Evolutionary conservation across 2,113 vertebrate genomes (phyloP), one percentile per base, ranked within the genome.

Genomic region (Gymnogyps californianus): DNA sequence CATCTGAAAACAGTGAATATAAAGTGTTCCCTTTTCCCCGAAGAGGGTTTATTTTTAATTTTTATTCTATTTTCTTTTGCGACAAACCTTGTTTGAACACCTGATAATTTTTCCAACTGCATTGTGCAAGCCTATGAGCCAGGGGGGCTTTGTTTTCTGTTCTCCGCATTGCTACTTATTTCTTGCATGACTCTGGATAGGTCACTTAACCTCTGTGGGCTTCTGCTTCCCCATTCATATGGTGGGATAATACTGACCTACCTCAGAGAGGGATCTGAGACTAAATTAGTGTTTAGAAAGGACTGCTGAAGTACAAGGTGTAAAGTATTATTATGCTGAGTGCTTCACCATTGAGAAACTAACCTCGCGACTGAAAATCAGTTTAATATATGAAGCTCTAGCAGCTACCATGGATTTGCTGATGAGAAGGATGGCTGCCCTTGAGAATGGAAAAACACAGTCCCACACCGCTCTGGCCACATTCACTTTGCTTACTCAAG

Each of bases 401-500:
- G 91, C 78, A 78, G 96, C 97, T 95, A 96, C 96, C 91, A 59
- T 90, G 91, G 94, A 96, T 98, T 96, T 97, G 91, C 83, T 98
- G 97, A 98, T 97, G 97, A 97, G 97, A 96, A 97, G 96, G 93
- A 97, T 97, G 96, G 57, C 94, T 95, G 97, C 97, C 96, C 95
- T 96, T 96, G 97, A 97, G 97, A 95, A 88, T 80, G 94, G 93
- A 97, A 98, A 97, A 97, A 97, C 77, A 96, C 90, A 96, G 95
- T 89, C 82, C 92, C 91, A 92, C 91, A 74, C 58, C 6, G 72
- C 90, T 95, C 87, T 89, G 97, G 89, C 97, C 96, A 96, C 52
- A 93, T 97, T 97, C 96, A 89, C 95, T 98, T 97, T 97, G 97
- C 97, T 98, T 97, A 95, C 97, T 98, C 98, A 97, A 97, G 97